Evolutionary conservation across 2,797 vertebrate genomes (phyloP).

Genomic region (Halcyon smyrnensis): DNA sequence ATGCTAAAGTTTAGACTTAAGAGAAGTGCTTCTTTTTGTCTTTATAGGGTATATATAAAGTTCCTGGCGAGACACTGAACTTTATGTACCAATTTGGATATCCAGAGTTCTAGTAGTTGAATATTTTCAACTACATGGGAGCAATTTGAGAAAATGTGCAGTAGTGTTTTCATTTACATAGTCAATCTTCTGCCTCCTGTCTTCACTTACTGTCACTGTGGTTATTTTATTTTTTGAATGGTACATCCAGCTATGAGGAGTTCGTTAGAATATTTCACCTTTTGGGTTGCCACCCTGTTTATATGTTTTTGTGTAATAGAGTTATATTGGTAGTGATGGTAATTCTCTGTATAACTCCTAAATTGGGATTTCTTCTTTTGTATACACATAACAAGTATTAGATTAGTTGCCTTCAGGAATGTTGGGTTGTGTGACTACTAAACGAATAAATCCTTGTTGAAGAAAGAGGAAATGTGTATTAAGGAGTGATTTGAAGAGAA

Average conservation of each 20-base stretch:
- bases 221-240: neutral
- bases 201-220: neutral
- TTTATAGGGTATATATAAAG: neutral
- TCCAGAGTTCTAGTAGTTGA: neutral
- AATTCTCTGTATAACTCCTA: neutral
- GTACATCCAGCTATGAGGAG: neutral
- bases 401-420: neutral
- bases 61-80: neutral
- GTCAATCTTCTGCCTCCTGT: neutral
- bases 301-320: neutral
- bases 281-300: neutral
- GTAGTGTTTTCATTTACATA: neutral
- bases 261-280: neutral
- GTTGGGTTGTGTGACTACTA: neutral
- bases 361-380: conserved; percentile 15
- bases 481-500: neutral
- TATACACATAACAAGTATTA: neutral
- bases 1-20: neutral
- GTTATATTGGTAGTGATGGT: neutral
- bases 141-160: neutral
- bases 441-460: neutral
- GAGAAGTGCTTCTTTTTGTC: neutral
- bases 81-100: neutral
- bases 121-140: neutral
- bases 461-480: conserved; percentile 1